Percentiles rank a stretch among this genome's conserved stretches.
These are phyloP conservation scores for Brachyptera risi DNA, from an alignment of 2,888 invertebrate genomes.

Conservation along the genomic window DNA sequence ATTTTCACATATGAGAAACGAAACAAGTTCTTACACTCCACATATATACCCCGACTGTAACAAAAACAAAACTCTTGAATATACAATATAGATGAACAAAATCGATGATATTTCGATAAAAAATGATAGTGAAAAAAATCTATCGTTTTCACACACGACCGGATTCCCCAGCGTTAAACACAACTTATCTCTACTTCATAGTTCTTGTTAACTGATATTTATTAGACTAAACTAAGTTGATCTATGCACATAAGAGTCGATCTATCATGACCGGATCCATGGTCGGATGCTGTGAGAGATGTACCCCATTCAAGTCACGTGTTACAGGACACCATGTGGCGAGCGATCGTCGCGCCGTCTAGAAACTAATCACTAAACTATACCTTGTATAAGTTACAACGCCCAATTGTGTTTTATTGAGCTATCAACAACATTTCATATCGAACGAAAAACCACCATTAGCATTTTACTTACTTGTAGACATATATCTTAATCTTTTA, in stretches of 20 bases:
- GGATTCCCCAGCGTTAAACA: no score
- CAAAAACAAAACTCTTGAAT: no score
- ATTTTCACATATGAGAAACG: no score
- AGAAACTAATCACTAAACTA: slow-evolving; percentile 13
- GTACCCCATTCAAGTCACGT: background rate
- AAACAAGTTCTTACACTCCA: no score
- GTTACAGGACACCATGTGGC: background rate
- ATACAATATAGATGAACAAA: no score
- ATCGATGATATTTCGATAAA: no score
- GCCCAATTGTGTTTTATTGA: slow-evolving; percentile 30
- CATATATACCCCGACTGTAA: no score
- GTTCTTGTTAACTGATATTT: slow-evolving; percentile 4
- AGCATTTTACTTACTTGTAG: slow-evolving; percentile 20
- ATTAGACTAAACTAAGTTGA: background rate
- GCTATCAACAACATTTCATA: slow-evolving; percentile 24
- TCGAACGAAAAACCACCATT: slow-evolving; percentile 21
- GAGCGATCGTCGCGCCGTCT: background rate
- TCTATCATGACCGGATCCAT: background rate
- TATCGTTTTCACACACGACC: no score
- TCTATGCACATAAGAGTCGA: background rate
- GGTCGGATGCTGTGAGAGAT: background rate
- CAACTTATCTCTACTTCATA: no score
- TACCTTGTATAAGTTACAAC: no score
- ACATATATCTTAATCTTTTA: slow-evolving; percentile 26
- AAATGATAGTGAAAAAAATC: no score